A percentile compares a stretch with the other conserved stretches of the same genome.
These are phyloP conservation scores for Drosophila meridionalis DNA, from an alignment of 2,888 invertebrate species.

Conservation along the genomic window DNA sequence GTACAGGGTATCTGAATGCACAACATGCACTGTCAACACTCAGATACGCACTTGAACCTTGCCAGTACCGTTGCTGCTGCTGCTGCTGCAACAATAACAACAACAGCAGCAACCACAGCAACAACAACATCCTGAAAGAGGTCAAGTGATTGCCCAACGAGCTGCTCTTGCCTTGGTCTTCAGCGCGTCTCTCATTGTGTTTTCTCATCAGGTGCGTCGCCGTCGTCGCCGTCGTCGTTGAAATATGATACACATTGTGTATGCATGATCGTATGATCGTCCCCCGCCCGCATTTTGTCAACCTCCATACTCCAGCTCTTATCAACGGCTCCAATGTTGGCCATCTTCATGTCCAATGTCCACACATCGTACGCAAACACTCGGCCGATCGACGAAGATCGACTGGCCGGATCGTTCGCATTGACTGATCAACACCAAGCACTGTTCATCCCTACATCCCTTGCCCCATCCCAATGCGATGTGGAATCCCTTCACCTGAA, in stretches of 20 bases:
- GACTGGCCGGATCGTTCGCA: slow-evolving; percentile 18
- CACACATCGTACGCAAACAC: slow-evolving; percentile 30
- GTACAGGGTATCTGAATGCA: slow-evolving; percentile 36
- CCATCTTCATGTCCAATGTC: slow-evolving; percentile 38
- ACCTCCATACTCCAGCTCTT: slow-evolving; percentile 21
- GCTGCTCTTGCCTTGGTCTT: slow-evolving; percentile 28
- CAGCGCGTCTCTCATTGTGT: slow-evolving; percentile 73
- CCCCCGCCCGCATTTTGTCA: background rate
- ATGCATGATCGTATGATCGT: slow-evolving; percentile 75
- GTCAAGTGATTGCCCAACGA: slow-evolving; percentile 79
- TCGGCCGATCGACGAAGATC: slow-evolving; percentile 17
- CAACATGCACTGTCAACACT: slow-evolving; percentile 12
- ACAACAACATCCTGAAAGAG: slow-evolving; percentile 83
- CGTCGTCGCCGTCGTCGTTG: slow-evolving; percentile 52
- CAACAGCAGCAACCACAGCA: slow-evolving; percentile 31
- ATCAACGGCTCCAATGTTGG: slow-evolving; percentile 18
- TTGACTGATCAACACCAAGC: slow-evolving; percentile 39
- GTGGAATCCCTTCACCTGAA: slow-evolving; percentile 24
- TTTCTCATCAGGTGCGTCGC: slow-evolving; percentile 83
- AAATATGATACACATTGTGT: slow-evolving; percentile 83
- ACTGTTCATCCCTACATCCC: slow-evolving; percentile 18
- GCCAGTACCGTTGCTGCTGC: slow-evolving; percentile 52
- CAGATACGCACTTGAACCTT: slow-evolving; percentile 73
- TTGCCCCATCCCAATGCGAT: slow-evolving; percentile 4
- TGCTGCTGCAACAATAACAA: slow-evolving; percentile 11